Evolutionary conservation across 1,140 invertebrate species (phyloP), one percentile per base, ranked within the genome.

Genomic region (Zaprionus camerounensis): DNA sequence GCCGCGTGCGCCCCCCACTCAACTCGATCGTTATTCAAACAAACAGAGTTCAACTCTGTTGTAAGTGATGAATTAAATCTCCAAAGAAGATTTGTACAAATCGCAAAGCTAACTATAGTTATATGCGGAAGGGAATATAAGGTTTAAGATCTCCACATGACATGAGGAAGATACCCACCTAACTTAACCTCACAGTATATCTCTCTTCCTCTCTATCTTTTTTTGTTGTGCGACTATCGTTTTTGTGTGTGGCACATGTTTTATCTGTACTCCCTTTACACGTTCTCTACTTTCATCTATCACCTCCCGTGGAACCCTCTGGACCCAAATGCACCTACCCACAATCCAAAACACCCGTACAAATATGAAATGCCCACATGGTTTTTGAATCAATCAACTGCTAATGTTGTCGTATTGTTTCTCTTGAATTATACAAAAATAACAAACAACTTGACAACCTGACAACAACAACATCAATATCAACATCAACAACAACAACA

Each of bases 371-470:
- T n/a, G 46, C 15, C 46, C 65, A 64, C 63, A 76, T 64, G 68
- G 63, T 81, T 58, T 76, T 81, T 57, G 71, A 75, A 90, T 76
- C 71, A 78, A 73, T 61, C 78, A 83, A 88, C 81, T 75, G 85
- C 84, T 88, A 88, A 88, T 88, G 81, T 81, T 88, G 81, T 90
- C 78, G 84, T 88, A 81, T 81, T 76, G 81, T 90, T 81, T 85
- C 82, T 85, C 68, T 78, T 68, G 75, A 90, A 72, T 69, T 72
- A 66, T 77, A 75, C 24, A 51, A 20, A 24, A 59, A 70, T 56
- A 76, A 76, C 44, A 76, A 76, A 71, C 68, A 55, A 61, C 59
- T 36, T 36, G 31, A 62, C 31, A 24, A 68, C 80, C 65, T 62
- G 76, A 81, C 59, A 56, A 57, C 74, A 81, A 70, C 76, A 80